phyloP scores from a whole-genome alignment of 2,797 vertebrate species.

The Sebastiscus albofasciatus region DNA sequence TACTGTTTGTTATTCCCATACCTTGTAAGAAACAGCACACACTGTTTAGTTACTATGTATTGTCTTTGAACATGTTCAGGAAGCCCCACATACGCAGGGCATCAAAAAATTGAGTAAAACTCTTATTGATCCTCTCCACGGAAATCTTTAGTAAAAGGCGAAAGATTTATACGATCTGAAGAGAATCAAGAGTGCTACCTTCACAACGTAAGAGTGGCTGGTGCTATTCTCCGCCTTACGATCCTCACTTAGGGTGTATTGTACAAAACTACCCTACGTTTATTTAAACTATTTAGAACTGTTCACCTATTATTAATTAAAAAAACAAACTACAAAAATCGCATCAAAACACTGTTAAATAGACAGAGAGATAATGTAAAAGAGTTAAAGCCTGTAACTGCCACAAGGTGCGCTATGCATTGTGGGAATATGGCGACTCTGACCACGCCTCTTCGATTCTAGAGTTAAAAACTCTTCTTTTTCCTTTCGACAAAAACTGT shows the following conservation, averaged over 20 bases:
- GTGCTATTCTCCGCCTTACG: accelerated
- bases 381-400: accelerated
- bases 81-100: constrained; percentile 11
- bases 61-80: not conserved
- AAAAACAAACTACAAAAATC: too few species aligned
- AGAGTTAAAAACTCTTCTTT: too few species aligned
- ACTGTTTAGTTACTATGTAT: too few species aligned
- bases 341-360: too few species aligned
- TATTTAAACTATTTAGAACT: too few species aligned
- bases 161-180: constrained; percentile 57
- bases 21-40: too few species aligned
- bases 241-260: not conserved
- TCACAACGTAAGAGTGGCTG: accelerated
- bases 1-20: too few species aligned
- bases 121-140: constrained; percentile 44
- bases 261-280: too few species aligned
- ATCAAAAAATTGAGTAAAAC: constrained; percentile 35
- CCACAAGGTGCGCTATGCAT: not conserved
- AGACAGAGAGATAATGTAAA: too few species aligned
- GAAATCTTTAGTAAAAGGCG: constrained; percentile 60
- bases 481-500: too few species aligned
- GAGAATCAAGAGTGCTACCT: constrained; percentile 20
- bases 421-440: not conserved
- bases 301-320: too few species aligned
- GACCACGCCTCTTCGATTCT: not conserved